A percentile compares a stretch with the other conserved stretches of the same genome.
Conservation (phyloP, 2,888 invertebrate genomes). For the Acleris laterana region DNA sequence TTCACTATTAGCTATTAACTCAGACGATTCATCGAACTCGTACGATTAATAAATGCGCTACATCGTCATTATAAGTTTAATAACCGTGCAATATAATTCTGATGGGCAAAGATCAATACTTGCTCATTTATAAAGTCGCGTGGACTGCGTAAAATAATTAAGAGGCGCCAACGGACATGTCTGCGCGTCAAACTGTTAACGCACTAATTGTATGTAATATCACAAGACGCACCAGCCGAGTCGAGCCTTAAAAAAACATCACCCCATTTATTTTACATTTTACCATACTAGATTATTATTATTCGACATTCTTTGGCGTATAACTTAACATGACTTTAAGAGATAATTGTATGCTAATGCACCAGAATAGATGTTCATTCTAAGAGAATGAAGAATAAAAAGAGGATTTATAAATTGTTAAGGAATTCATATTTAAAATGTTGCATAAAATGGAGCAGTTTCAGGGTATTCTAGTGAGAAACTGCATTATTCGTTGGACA, state of each 20-base stretch:
- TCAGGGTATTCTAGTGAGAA: slow-evolving; percentile 12
- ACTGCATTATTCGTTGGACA: slow-evolving; percentile 26
- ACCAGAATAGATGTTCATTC: slow-evolving; percentile 53
- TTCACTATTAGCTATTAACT: slow-evolving; percentile 45
- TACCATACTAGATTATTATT: slow-evolving; percentile 52
- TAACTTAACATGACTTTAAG: slow-evolving; percentile 61
- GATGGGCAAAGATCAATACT: slow-evolving; percentile 42
- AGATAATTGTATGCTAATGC: slow-evolving; percentile 69
- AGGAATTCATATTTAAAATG: slow-evolving; percentile 36
- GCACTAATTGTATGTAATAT: slow-evolving; percentile 37
- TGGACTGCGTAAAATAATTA: slow-evolving; percentile 32
- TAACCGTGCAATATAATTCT: slow-evolving; percentile 45
- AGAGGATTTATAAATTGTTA: slow-evolving; percentile 31
- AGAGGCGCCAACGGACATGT: slow-evolving; percentile 38
- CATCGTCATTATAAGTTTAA: slow-evolving; percentile 51
- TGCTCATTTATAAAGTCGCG: slow-evolving; percentile 29
- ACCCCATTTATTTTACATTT: slow-evolving; percentile 55
- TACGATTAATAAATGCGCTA: slow-evolving; percentile 45
- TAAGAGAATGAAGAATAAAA: slow-evolving; percentile 51
- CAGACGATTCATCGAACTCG: slow-evolving; percentile 46
- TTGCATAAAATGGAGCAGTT: slow-evolving; percentile 18
- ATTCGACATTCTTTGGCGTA: slow-evolving; percentile 60
- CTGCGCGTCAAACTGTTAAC: slow-evolving; percentile 33
- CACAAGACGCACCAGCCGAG: slow-evolving; percentile 50
- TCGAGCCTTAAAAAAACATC: slow-evolving; percentile 48